These are phyloP conservation scores for Darevskia mixta DNA, from an alignment of 2,797 vertebrate genomes.

Conservation along the genomic window DNA sequence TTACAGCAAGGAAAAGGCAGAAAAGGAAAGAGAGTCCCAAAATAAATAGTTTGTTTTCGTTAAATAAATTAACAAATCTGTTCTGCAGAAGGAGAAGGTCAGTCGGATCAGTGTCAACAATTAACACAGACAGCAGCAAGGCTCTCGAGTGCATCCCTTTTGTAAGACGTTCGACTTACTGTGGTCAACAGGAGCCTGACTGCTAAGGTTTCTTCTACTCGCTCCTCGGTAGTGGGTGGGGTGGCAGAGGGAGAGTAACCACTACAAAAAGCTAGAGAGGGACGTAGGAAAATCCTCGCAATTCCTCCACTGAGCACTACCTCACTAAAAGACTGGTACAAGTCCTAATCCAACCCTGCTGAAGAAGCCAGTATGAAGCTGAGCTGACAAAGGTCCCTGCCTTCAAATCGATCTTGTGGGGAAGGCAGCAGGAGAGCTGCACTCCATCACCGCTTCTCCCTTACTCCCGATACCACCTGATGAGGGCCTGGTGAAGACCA, in stretches of 20 bases:
- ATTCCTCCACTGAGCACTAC: slow-evolving; percentile 32
- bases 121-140: slow-evolving; percentile 49
- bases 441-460: background rate
- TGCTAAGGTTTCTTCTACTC: slow-evolving; percentile 14
- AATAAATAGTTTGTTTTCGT: slow-evolving; percentile 79
- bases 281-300: slow-evolving; percentile 26
- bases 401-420: background rate
- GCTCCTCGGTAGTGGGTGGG: slow-evolving; percentile 11
- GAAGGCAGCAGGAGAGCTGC: rapidly evolving
- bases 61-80: slow-evolving; percentile 82
- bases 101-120: slow-evolving; percentile 60
- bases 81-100: slow-evolving; percentile 57
- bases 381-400: slow-evolving; percentile 35
- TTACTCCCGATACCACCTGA: background rate
- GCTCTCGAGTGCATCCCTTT: slow-evolving; percentile 25
- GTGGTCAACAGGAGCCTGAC: slow-evolving; percentile 1
- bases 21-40: slow-evolving; percentile 68
- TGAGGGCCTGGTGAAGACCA: slow-evolving; percentile 59
- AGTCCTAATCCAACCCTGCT: slow-evolving; percentile 23
- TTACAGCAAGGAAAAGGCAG: slow-evolving; percentile 51
- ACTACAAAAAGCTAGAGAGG: background rate
- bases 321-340: background rate
- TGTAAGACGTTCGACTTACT: slow-evolving; percentile 40
- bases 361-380: slow-evolving; percentile 5
- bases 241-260: background rate